Base-by-base conservation (phyloP, 2,113 vertebrate genomes). In the Puffinus mauretanicus region DNA sequence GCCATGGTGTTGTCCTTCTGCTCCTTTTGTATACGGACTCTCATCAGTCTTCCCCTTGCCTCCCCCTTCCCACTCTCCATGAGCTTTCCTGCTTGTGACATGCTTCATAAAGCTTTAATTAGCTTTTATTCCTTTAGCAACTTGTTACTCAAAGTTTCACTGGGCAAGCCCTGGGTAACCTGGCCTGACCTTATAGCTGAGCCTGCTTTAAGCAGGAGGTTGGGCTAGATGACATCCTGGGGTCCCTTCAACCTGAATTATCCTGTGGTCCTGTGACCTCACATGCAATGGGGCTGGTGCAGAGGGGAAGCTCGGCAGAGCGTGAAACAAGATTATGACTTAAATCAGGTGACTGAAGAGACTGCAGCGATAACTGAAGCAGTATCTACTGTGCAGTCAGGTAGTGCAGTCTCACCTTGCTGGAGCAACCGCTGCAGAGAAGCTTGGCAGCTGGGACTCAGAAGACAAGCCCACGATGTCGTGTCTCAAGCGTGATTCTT, bases 101-200 rank as follows among this genome's bases (percentile, higher is more conserved):
- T 38, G 58, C 75, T 73, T 88, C 94, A 95, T 90, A 88, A 88
- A 90, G 66, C 87, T 94, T 95, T 96, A 90, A 96, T 82, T 67
- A 89, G 61, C 57, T 94, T 72, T 84, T 58, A 87, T 58, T 90
- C 62, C 85, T 93, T 88, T 77, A 77, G 70, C 65, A 88, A 25
- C 54, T 86, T 6, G 0, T 3, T 84, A 52, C 52, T 91, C 47
- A 4, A 19, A 93, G 62, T 91, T 88, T 77, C 66, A 69, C 66
- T 62, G 75, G 61, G 67, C 30, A 42, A 85, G 32, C 58, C 65
- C 15, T 46, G 58, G 10, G 32, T 89, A 82, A 92, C 87, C 87
- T 24, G 62, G 51, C 57, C 81, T 84, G 94, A 91, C 95, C 89
- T 84, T 29, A 36, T 0, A 60, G 47, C 66, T 76, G 65, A 93